A percentile compares a stretch with the other conserved stretches of the same genome.
These are phyloP conservation scores for Dryococelus australis DNA, from an alignment of 2,888 invertebrate genomes.

Conservation along the genomic window DNA sequence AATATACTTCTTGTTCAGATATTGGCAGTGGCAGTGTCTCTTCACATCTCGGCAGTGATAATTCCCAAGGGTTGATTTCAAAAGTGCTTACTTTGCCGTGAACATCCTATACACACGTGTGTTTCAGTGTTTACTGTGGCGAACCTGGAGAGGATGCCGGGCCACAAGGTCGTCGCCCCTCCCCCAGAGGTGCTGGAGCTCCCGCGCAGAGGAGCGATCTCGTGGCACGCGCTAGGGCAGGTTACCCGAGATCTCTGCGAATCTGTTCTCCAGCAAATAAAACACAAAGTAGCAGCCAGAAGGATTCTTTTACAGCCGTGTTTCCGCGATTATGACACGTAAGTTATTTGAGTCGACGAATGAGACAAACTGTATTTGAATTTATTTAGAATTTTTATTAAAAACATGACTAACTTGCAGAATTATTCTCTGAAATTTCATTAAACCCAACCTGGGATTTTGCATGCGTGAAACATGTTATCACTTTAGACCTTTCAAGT, in stretches of 20 bases:
- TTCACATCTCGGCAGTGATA: too few relatives aligned
- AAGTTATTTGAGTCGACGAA: conserved; percentile 46
- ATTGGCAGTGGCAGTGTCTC: too few relatives aligned
- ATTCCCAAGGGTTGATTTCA: too few relatives aligned
- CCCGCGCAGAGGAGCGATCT: conserved; percentile 59
- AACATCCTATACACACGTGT: background rate
- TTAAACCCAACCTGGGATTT: too few relatives aligned
- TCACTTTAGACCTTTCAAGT: too few relatives aligned
- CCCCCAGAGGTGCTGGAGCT: conserved; percentile 62
- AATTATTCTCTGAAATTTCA: too few relatives aligned
- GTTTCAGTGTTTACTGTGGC: conserved; percentile 69
- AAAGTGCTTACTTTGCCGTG: too few relatives aligned
- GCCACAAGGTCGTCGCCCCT: conserved; percentile 65
- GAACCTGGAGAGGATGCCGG: conserved; percentile 74
- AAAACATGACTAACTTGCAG: too few relatives aligned
- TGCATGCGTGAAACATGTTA: too few relatives aligned
- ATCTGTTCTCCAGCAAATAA: conserved; percentile 69
- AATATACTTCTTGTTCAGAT: too few relatives aligned
- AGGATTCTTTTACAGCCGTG: conserved; percentile 71
- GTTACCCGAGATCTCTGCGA: conserved; percentile 64
- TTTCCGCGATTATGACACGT: conserved; percentile 77
- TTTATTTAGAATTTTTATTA: too few relatives aligned
- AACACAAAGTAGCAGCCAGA: conserved; percentile 67
- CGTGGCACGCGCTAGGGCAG: conserved; percentile 59
- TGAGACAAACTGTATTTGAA: too few relatives aligned